Conservation (phyloP, 2,113 vertebrate genomes). For the Urocynchramus pylzowi region DNA sequence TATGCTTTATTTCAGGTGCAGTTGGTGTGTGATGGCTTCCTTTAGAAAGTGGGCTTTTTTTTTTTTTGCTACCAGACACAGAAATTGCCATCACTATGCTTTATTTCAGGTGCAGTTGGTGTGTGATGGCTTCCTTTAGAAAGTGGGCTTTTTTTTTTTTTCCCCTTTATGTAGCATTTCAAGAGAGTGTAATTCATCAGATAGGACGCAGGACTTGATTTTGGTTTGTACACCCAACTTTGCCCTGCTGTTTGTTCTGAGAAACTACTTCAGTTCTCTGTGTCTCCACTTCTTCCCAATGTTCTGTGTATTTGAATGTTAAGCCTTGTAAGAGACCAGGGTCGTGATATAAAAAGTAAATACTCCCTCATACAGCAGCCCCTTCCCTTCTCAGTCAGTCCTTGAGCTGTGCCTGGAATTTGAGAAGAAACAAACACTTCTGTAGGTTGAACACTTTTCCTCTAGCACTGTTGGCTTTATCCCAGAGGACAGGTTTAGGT, state of each 20-base stretch:
- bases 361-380: not conserved
- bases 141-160: not conserved
- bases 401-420: slow-evolving; percentile 9
- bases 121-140: not conserved
- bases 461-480: not conserved
- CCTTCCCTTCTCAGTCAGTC: not conserved
- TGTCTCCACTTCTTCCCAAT: not conserved
- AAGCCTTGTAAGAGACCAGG: not conserved
- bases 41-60: not conserved
- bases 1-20: not conserved
- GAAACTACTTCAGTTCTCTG: not conserved
- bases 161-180: not conserved
- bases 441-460: not conserved
- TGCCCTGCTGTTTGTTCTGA: not conserved
- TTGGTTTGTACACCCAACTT: not conserved
- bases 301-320: not conserved
- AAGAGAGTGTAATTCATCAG: not conserved
- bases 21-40: not conserved
- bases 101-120: not conserved
- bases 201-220: not conserved
- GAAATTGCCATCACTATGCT: not conserved
- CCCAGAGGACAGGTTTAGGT: not conserved
- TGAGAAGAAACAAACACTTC: not conserved
- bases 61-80: not conserved
- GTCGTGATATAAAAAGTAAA: not conserved